Base-by-base conservation (phyloP, 2,888 invertebrate genomes). In the Lasioglossum calceatum region DNA sequence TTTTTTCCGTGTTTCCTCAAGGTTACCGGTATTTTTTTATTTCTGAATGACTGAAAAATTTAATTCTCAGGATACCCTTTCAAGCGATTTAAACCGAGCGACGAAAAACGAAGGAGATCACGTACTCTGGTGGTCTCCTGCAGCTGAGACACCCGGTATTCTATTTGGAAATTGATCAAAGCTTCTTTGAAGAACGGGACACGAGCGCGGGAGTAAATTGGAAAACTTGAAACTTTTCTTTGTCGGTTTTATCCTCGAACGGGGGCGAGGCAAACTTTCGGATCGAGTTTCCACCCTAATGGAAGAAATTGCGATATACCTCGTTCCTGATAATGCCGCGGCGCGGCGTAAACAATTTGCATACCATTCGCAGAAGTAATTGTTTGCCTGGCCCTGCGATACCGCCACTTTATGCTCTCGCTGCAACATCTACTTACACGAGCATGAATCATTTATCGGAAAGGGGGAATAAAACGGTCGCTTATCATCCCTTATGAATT, bases 371-470 rank as follows among this genome's bases (percentile, higher is more conserved):
- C 16, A 39, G 58, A 39, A n/a, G 42, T 70, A 39, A 70, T 42
- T 39, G 58, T 73, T 85, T 84, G 84, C 79, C 84, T 76, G 27
- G 83, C 42, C 70, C 42, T 16, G 42, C 50, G 77, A 42, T 70
- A 47, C 23, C 75, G 72, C 36, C 81, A 54, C 47, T 73, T 76
- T 42, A 44, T 67, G 76, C 81, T 84, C 72, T 77, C n/a, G 72
- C 70, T 80, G 58, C 75, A 71, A 82, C 79, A 75, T 73, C 58
- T 86, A 87, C 77, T 81, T 78, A 85, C 85, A 82, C 79, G 42
- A 67, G 77, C 79, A 85, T 75, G 84, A 78, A 72, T 81, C 77
- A 32, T 84, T 81, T 81, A 32, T 75, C 50, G 67, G 71, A 81
- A 75, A 76, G 16, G 61, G 72, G 74, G 27, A 72, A 75, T 67